Base-by-base conservation (phyloP, 1,140 invertebrate genomes). In the Teleogryllus occipitalis region DNA sequence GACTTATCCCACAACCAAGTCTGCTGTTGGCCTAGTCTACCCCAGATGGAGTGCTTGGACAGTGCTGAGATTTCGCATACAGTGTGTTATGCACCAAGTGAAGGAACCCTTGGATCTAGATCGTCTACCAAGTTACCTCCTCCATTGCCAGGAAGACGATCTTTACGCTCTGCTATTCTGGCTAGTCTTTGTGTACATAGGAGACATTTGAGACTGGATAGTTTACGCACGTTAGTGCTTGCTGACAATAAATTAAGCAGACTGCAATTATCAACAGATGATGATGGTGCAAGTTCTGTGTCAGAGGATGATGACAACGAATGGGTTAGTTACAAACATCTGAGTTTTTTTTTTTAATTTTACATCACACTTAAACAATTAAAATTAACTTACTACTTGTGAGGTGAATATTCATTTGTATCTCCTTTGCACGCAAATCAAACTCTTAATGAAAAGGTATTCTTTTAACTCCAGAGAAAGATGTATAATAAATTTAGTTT, bases 1-100 rank as follows among this genome's bases (percentile, higher is more conserved):
- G 97, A 99, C 87, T 87, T 99, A 21, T 96, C 95, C 10, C 94
- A 98, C 84, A 99, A 99, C 87, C 92, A 94, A 84, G 96, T 99
- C 77, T 91, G 91, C 0, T 92, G 92, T 80, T 97, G 96, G 95
- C 94, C 95, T 8, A 95, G 93, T 84, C 85, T 95, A 79, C 93
- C 93, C 0, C 93, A 92, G 81, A 88, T 93, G 0, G 90, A 90
- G 77, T 54, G 76, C 76, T 78, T 79, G 18, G 92, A 92, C 85
- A 85, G 88, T 7, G 89, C 89, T 87, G 89, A 90, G 82, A 86
- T 90, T 81, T 89, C 87, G 4, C 88, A 90, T 72, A 87, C 91
- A 18, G 89, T 90, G n/a, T 93, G 92, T 83, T 93, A 92, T 84
- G 89, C 85, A 86, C 88, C 79, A 81, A 86, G 12, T 84, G 87